These are phyloP conservation scores for Zhengitettix transpicula DNA, from an alignment of 2,888 invertebrate species.

Conservation along the genomic window DNA sequence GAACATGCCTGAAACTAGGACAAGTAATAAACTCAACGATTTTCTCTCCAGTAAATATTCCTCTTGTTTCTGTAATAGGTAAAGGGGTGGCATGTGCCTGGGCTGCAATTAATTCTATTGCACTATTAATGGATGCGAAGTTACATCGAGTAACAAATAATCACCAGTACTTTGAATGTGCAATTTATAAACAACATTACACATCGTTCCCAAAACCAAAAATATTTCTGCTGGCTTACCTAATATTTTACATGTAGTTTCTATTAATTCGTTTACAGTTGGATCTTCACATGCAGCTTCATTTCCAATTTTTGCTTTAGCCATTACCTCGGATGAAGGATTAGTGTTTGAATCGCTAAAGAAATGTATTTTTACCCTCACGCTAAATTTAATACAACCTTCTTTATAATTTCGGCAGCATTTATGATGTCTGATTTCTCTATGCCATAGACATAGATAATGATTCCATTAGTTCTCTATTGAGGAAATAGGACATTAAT, in stretches of 20 bases:
- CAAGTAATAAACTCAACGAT: too few species aligned
- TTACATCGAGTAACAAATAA: too few species aligned
- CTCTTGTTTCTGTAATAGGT: too few species aligned
- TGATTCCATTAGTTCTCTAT: too few species aligned
- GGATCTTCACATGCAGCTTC: not conserved
- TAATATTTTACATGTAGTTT: not conserved
- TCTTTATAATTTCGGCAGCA: not conserved
- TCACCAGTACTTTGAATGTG: too few species aligned
- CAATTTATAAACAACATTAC: not conserved
- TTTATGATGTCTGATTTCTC: not conserved
- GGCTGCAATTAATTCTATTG: too few species aligned
- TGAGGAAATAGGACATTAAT: too few species aligned
- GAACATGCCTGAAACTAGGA: too few species aligned
- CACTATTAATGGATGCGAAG: too few species aligned
- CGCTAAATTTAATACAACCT: not conserved
- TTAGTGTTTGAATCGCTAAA: not conserved
- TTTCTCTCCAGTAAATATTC: too few species aligned
- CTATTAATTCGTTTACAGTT: not conserved
- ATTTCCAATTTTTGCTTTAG: not conserved
- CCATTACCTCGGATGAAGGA: not conserved
- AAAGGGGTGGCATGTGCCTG: too few species aligned
- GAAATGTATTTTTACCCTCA: not conserved
- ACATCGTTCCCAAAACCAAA: not conserved
- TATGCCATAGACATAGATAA: too few species aligned
- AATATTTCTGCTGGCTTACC: not conserved